Evolutionary conservation across 2,113 vertebrate species (phyloP).

Genomic region (Trichechus manatus): DNA sequence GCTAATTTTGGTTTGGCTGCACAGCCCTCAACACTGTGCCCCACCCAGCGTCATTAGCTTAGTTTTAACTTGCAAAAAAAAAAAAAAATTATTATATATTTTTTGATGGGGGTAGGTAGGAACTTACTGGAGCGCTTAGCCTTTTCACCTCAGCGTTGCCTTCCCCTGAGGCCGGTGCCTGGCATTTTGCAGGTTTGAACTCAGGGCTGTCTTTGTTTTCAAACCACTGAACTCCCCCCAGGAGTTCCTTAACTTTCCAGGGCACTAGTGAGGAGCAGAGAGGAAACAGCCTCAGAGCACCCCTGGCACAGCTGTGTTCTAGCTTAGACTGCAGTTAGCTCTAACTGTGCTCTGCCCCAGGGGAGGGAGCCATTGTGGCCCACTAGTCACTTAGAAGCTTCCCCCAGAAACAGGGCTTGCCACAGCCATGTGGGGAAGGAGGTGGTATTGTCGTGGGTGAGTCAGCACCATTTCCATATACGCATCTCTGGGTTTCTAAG

Average conservation of each 20-base stretch:
- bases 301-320: neutral
- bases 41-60: slow-evolving; percentile 96
- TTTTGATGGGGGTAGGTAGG: slow-evolving; percentile 43
- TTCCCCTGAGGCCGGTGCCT: neutral
- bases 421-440: neutral
- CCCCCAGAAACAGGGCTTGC: neutral
- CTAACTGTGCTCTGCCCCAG: neutral
- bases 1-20: slow-evolving; percentile 94
- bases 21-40: slow-evolving; percentile 88
- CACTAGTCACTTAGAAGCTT: neutral
- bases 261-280: neutral
- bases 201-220: neutral
- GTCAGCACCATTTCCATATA: neutral
- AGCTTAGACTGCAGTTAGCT: neutral
- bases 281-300: neutral
- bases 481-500: neutral
- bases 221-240: neutral
- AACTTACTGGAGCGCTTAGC: slow-evolving; percentile 76
- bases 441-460: neutral
- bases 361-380: rapidly evolving
- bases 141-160: slow-evolving; percentile 75
- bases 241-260: slow-evolving; percentile 16
- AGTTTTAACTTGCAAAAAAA: slow-evolving; percentile 92
- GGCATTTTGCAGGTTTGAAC: neutral
- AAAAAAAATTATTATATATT: slow-evolving; percentile 25